Percentiles rank a stretch among this genome's conserved stretches.
These are phyloP conservation scores for Hypanus sabinus DNA, from an alignment of 2,113 vertebrate species.

Conservation along the genomic window DNA sequence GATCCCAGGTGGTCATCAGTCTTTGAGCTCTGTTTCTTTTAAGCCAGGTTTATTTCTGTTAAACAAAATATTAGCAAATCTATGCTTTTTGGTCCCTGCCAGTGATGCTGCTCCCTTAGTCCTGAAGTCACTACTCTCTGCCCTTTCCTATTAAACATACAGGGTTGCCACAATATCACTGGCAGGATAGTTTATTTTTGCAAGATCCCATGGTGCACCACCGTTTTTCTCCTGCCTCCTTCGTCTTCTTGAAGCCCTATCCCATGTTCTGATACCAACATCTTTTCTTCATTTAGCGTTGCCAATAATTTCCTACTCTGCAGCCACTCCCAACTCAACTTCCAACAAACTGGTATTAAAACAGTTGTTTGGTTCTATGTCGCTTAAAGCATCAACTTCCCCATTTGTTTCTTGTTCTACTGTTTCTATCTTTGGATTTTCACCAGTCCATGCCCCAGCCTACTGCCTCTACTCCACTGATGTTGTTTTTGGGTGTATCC, in stretches of 20 bases:
- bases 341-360: neutral
- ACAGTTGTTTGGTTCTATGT: neutral
- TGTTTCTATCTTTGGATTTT: neutral
- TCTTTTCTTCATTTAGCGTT: neutral
- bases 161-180: no score
- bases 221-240: neutral
- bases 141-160: no score
- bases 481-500: neutral
- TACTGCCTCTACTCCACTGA: neutral
- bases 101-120: neutral
- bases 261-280: neutral
- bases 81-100: neutral
- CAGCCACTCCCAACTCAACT: no score
- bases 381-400: neutral
- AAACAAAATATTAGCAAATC: neutral
- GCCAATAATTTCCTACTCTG: no score
- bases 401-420: neutral
- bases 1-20: neutral
- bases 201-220: neutral
- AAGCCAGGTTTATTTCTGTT: neutral
- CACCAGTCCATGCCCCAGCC: neutral
- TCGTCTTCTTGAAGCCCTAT: neutral
- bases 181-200: neutral
- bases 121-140: no score
- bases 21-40: neutral